These are phyloP conservation scores for Aleiodes testaceus DNA, from an alignment of 2,888 invertebrate species.

Conservation along the genomic window DNA sequence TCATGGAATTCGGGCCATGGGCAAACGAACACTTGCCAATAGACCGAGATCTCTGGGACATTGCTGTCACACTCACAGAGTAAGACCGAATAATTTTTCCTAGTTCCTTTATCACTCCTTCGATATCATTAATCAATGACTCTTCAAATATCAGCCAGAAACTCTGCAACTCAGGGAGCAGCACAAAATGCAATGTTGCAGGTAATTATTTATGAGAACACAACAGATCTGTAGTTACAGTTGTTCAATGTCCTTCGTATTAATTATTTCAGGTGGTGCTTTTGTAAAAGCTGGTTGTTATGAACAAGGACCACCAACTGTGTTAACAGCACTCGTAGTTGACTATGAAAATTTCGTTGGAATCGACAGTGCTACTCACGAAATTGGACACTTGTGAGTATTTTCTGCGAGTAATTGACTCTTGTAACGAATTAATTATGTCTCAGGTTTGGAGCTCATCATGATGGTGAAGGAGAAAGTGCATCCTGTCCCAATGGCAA, in stretches of 20 bases:
- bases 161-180: not conserved
- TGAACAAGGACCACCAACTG: not conserved
- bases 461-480: not conserved
- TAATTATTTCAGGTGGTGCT: not conserved
- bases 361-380: not conserved
- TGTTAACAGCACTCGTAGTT: not conserved
- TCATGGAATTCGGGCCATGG: no score
- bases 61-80: not conserved
- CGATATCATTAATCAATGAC: not conserved
- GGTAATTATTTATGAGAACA: not conserved
- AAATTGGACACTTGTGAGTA: conserved; percentile 1
- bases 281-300: not conserved
- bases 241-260: not conserved
- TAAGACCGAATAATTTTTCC: not conserved
- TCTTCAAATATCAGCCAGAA: not conserved
- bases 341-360: not conserved
- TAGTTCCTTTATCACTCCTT: not conserved
- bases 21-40: no score
- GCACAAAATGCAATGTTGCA: not conserved
- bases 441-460: not conserved
- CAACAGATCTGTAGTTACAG: not conserved
- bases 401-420: not conserved
- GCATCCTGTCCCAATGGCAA: not conserved
- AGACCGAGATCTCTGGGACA: not conserved
- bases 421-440: no score